Percentiles rank a stretch among this genome's conserved stretches.
These are phyloP conservation scores for Rhynchomys soricoides DNA, from an alignment of 2,113 vertebrate species.

Conservation along the genomic window DNA sequence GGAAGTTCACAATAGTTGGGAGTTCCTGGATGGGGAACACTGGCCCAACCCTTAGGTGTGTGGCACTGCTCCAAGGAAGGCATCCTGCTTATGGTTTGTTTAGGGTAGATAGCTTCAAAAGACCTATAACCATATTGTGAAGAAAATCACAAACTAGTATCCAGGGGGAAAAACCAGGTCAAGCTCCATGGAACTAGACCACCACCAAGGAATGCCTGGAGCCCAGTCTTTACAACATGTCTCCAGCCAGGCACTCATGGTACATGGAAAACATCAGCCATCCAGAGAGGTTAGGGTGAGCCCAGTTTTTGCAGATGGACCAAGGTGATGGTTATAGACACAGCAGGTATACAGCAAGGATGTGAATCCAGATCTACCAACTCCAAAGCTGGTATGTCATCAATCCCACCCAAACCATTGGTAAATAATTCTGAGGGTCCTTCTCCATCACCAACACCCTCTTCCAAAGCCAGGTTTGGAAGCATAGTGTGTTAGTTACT, in stretches of 20 bases:
- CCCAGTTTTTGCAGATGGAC: background rate
- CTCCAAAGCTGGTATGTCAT: background rate
- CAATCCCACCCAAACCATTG: background rate
- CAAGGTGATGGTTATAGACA: background rate
- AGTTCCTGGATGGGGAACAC: background rate
- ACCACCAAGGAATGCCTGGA: constrained; percentile 4
- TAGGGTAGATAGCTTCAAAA: constrained; percentile 59
- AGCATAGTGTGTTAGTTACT: background rate
- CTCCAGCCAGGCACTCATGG: background rate
- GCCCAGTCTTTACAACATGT: background rate
- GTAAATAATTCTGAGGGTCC: too few species aligned
- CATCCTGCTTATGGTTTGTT: background rate
- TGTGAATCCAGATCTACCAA: background rate
- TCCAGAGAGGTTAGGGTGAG: background rate
- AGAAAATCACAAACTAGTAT: constrained; percentile 20
- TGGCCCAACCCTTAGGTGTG: background rate
- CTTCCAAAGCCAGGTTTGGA: background rate
- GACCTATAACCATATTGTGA: constrained; percentile 21
- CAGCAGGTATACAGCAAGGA: background rate
- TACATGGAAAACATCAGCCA: background rate
- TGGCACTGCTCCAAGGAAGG: background rate
- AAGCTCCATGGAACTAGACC: constrained; percentile 28
- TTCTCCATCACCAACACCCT: background rate
- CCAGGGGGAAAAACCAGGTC: constrained; percentile 68
- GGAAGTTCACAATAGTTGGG: background rate